Evolutionary conservation across 2,797 vertebrate genomes (phyloP).

Genomic region (Mastacembelus armatus): DNA sequence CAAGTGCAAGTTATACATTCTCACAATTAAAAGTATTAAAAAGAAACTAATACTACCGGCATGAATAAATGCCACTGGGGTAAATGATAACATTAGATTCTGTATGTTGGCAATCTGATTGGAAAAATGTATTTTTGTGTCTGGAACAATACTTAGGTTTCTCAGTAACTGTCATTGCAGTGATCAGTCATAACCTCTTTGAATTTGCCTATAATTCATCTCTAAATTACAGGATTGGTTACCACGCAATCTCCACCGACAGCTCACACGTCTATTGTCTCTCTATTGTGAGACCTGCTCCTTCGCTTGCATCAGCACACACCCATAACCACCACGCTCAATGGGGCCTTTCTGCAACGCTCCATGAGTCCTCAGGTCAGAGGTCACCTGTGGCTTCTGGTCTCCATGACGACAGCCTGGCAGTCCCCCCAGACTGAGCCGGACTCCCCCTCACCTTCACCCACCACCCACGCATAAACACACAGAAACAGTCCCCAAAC

Average conservation of each 20-base stretch:
- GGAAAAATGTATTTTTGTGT: constrained; percentile 52
- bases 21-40: too few species aligned
- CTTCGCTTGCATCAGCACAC: constrained; percentile 61
- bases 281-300: constrained; percentile 48
- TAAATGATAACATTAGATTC: background rate
- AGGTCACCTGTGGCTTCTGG: constrained; percentile 83
- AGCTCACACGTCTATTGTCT: constrained; percentile 52
- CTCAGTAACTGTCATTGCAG: constrained; percentile 35
- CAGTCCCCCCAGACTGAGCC: constrained; percentile 67
- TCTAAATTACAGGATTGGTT: constrained; percentile 53
- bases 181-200: constrained; percentile 28
- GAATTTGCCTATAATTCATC: constrained; percentile 18
- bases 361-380: constrained; percentile 73
- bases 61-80: too few species aligned
- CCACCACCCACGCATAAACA: constrained; percentile 21
- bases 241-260: constrained; percentile 35
- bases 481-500: constrained; percentile 63
- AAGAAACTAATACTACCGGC: too few species aligned
- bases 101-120: background rate
- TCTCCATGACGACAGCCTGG: constrained; percentile 82
- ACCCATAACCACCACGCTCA: constrained; percentile 56
- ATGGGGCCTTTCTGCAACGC: constrained; percentile 58
- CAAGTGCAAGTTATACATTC: too few species aligned
- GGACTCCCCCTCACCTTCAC: constrained; percentile 19
- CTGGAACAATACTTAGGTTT: constrained; percentile 59